Percentiles rank a stretch among this genome's conserved stretches.
phyloP scores from a whole-genome alignment of 2,113 vertebrate species.

The Chaenogobius annularis region DNA sequence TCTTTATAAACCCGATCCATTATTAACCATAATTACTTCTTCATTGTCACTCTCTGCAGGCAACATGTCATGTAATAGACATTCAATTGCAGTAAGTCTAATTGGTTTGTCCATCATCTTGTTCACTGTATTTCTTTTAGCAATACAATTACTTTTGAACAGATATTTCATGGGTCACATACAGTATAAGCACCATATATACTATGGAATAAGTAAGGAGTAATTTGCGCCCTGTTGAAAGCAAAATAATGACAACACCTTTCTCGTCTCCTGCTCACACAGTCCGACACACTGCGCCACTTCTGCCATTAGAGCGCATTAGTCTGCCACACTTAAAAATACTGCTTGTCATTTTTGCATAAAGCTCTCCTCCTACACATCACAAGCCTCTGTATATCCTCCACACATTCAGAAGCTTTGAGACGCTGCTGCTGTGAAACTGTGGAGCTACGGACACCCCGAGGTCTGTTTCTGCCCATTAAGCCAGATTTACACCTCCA shows the following conservation, averaged over 20 bases:
- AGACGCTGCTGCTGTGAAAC: conserved; percentile 11
- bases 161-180: background rate
- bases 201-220: conserved; percentile 3
- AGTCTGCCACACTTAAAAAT: conserved; percentile 53
- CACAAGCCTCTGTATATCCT: conserved; percentile 14
- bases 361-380: conserved; percentile 12
- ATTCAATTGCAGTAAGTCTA: background rate
- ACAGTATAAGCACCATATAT: background rate
- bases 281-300: conserved; percentile 11
- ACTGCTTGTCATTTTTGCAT: conserved; percentile 38
- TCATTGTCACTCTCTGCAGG: background rate
- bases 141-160: background rate
- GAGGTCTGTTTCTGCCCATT: conserved; percentile 41
- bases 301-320: conserved; percentile 46
- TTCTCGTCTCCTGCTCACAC: conserved; percentile 16
- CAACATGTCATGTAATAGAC: background rate
- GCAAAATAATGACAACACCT: conserved; percentile 3
- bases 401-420: conserved; percentile 6
- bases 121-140: background rate
- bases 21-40: background rate
- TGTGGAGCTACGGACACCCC: conserved; percentile 20
- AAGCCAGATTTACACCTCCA: conserved; percentile 46
- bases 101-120: background rate
- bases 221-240: conserved; percentile 14
- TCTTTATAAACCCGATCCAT: background rate